Conservation (phyloP, 2,113 vertebrate species). For the Catagonus wagneri region DNA sequence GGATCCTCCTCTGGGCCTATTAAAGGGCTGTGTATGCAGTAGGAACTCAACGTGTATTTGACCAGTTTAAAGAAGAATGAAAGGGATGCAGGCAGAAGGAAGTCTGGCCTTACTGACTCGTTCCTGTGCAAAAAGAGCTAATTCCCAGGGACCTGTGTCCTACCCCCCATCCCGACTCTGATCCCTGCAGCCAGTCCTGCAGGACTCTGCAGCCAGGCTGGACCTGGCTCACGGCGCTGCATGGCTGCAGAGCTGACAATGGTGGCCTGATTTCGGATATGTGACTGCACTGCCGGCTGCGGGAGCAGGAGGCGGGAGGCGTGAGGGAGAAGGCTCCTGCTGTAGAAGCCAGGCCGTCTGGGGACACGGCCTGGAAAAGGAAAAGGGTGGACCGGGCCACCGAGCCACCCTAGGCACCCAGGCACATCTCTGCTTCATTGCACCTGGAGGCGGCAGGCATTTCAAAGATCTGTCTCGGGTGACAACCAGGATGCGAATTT, state of each 20-base stretch:
- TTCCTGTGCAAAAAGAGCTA: background rate
- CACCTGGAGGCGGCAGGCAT: background rate
- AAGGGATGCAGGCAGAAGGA: background rate
- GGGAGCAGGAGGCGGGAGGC: background rate
- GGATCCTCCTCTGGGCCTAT: background rate
- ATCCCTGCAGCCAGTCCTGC: rapidly evolving
- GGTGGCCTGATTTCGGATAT: background rate
- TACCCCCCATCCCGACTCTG: background rate
- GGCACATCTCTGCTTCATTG: background rate
- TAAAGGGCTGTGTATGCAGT: background rate
- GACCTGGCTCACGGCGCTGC: background rate
- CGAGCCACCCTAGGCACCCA: background rate
- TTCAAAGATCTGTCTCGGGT: conserved; percentile 26
- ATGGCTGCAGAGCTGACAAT: background rate
- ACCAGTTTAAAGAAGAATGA: background rate
- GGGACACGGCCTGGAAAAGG: background rate
- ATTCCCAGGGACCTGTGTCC: background rate
- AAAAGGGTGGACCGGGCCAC: background rate
- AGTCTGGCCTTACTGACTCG: background rate
- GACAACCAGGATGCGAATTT: background rate
- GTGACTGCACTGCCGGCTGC: background rate
- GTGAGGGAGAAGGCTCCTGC: background rate
- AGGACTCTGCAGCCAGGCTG: background rate
- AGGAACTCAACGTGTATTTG: background rate
- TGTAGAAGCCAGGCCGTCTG: conserved; percentile 46